These are phyloP conservation scores for Stomatorhinus ivindoensis DNA, from an alignment of 2,113 vertebrate genomes.

Conservation along the genomic window DNA sequence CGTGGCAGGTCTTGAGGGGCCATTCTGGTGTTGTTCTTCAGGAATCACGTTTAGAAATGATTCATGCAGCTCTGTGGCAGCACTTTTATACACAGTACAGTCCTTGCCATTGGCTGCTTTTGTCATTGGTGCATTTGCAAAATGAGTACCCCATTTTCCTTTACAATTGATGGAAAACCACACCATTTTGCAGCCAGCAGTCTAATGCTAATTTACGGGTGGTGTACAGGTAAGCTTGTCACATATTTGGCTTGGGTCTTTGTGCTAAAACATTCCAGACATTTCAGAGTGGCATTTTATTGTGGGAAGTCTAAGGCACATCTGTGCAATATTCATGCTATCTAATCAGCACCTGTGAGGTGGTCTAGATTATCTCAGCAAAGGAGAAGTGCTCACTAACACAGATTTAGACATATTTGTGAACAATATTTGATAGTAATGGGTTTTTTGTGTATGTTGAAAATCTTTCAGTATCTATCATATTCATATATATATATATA, in stretches of 20 bases:
- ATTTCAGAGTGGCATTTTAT: background rate
- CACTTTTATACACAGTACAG: background rate
- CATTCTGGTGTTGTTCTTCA: background rate
- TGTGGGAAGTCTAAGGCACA: too few relatives aligned
- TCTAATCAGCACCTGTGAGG: too few relatives aligned
- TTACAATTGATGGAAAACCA: background rate
- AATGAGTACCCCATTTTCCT: background rate
- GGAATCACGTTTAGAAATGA: background rate
- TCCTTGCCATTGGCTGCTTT: background rate
- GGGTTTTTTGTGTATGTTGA: too few relatives aligned
- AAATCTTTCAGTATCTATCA: too few relatives aligned
- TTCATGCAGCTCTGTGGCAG: background rate
- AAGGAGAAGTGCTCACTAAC: too few relatives aligned
- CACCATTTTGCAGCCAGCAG: too few relatives aligned
- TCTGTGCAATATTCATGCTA: too few relatives aligned
- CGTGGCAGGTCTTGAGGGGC: background rate
- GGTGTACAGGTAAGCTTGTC: background rate
- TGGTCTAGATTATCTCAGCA: too few relatives aligned
- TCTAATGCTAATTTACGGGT: too few relatives aligned
- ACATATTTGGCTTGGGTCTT: background rate
- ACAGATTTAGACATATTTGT: too few relatives aligned
- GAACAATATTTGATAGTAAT: too few relatives aligned
- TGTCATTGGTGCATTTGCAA: background rate
- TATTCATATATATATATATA: too few relatives aligned
- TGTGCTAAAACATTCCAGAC: background rate